Evolutionary conservation across 2,113 vertebrate genomes (phyloP).

Genomic region (Tachycineta bicolor): DNA sequence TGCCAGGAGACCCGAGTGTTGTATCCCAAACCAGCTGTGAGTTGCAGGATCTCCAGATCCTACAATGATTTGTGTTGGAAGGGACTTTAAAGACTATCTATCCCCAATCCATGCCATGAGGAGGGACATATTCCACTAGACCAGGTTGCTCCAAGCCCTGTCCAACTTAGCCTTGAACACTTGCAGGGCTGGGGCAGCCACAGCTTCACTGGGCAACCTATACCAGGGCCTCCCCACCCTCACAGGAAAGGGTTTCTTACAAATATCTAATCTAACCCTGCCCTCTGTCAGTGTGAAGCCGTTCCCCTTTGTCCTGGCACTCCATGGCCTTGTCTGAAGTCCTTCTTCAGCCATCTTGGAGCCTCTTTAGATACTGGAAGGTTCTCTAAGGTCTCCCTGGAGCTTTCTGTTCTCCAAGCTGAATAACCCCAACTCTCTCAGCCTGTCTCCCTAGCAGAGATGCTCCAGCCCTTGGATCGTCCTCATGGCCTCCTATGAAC

Average conservation of each 20-base stretch:
- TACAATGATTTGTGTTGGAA: background rate
- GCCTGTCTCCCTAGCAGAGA: background rate
- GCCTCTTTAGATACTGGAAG: background rate
- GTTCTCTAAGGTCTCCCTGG: background rate
- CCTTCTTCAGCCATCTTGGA: background rate
- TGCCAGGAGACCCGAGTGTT: fast-evolving
- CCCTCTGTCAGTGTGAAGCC: background rate
- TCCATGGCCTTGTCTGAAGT: background rate
- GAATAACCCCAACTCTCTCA: background rate
- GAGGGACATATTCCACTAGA: background rate
- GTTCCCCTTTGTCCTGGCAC: background rate
- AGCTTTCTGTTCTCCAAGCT: background rate
- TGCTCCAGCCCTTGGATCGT: background rate
- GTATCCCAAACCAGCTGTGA: background rate
- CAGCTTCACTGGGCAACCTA: background rate
- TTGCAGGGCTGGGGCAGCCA: background rate
- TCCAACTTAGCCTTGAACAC: background rate
- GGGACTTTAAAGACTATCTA: background rate
- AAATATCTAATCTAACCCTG: background rate
- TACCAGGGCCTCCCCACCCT: background rate
- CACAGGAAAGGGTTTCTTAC: background rate
- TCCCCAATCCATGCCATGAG: background rate
- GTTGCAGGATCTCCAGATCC: background rate
- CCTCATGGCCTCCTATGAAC: background rate
- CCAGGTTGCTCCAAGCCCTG: background rate